These are phyloP conservation scores for Phymatocera aterrima DNA, from an alignment of 2,888 invertebrate genomes.

Conservation along the genomic window DNA sequence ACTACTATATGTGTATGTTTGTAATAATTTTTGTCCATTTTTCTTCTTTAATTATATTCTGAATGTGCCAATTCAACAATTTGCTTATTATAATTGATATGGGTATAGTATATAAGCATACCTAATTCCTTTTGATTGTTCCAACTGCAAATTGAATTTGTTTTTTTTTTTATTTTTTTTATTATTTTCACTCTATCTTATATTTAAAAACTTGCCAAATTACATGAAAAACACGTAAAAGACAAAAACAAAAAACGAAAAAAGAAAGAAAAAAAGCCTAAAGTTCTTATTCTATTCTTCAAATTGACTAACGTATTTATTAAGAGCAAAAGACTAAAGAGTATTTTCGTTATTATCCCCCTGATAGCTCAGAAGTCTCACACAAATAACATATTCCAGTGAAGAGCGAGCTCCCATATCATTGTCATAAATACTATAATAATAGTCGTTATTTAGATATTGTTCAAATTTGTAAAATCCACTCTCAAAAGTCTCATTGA, in stretches of 20 bases:
- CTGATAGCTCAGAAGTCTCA: background rate
- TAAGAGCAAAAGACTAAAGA: conserved; percentile 64
- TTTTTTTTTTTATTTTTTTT: background rate
- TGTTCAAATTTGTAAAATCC: no score
- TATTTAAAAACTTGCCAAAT: conserved; percentile 24
- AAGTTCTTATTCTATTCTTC: conserved; percentile 57
- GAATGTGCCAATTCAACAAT: conserved; percentile 30
- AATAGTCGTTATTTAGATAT: background rate
- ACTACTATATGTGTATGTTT: background rate
- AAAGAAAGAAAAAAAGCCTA: background rate
- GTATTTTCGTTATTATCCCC: conserved; percentile 28
- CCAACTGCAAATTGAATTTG: background rate
- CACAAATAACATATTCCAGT: conserved; percentile 4
- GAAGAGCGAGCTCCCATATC: conserved; percentile 26
- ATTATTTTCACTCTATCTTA: background rate
- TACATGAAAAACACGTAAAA: conserved; percentile 48
- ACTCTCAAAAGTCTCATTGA: no score
- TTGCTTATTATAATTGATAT: conserved; percentile 21
- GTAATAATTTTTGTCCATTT: background rate
- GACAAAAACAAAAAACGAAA: background rate
- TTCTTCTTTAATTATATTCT: background rate
- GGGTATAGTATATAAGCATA: no score
- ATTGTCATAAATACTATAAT: background rate
- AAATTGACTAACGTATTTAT: conserved; percentile 65
- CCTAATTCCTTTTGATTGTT: background rate